These are phyloP conservation scores for Drosophila miranda DNA, from an alignment of 1,140 invertebrate species.

Conservation along the genomic window DNA sequence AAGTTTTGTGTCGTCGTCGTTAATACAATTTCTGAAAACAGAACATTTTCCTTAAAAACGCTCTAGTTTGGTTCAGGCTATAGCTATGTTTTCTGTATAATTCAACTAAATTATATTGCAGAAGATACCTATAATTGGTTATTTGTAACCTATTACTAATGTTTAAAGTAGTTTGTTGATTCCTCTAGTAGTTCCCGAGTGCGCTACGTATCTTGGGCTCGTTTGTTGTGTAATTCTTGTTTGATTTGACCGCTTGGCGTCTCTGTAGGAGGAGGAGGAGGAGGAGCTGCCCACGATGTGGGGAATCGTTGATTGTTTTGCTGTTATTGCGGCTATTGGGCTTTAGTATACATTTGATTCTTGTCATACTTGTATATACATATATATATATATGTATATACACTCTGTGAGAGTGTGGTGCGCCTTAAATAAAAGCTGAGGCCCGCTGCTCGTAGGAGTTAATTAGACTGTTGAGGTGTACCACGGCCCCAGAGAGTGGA, in stretches of 20 bases:
- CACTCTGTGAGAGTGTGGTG: constrained; percentile 38
- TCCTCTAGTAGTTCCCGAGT: not conserved
- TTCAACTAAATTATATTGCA: too few species aligned
- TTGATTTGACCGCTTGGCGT: constrained; percentile 34
- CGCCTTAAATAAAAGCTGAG: constrained; percentile 65
- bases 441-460: constrained; percentile 68
- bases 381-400: too few species aligned
- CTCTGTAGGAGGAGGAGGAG: constrained; percentile 4
- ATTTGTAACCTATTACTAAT: too few species aligned
- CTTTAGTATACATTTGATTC: constrained; percentile 67
- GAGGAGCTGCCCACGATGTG: constrained; percentile 52
- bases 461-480: constrained; percentile 80
- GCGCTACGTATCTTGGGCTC: constrained; percentile 2
- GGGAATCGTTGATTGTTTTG: constrained; percentile 55
- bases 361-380: constrained; percentile 13
- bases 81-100: too few species aligned
- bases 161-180: not conserved
- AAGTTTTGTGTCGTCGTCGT: too few species aligned
- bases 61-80: too few species aligned
- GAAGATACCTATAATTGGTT: too few species aligned
- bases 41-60: too few species aligned
- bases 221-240: constrained; percentile 47
- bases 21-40: too few species aligned
- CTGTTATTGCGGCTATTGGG: constrained; percentile 49
- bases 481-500: constrained; percentile 16